Percentiles rank a stretch among this genome's conserved stretches.
Evolutionary conservation across 2,888 invertebrate species (phyloP).

Genomic region (Scaeva pyrastri): DNA sequence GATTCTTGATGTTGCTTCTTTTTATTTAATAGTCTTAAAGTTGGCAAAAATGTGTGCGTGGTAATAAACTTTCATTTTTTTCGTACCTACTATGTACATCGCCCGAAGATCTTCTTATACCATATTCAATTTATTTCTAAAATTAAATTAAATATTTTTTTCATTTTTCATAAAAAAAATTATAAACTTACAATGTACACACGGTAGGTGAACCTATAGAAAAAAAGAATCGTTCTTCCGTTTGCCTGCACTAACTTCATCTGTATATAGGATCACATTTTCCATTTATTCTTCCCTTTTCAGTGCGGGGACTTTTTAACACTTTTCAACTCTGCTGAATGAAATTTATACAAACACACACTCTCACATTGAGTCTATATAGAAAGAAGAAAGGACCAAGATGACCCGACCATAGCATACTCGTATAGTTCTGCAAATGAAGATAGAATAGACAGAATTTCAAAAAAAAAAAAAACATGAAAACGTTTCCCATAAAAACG

Average conservation of each 20-base stretch:
- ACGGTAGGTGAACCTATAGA: not conserved
- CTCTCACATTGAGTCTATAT: not conserved
- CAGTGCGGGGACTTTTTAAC: slow-evolving; percentile 24
- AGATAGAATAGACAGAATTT: slow-evolving; percentile 5
- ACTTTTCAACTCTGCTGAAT: slow-evolving; percentile 14
- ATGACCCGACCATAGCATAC: slow-evolving; percentile 59
- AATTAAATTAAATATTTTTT: slow-evolving; percentile 66
- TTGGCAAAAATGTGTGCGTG: slow-evolving; percentile 34
- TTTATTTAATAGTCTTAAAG: slow-evolving; percentile 45
- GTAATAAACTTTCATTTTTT: slow-evolving; percentile 53
- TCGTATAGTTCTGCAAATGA: slow-evolving; percentile 47
- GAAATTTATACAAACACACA: not conserved
- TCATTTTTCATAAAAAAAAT: not conserved
- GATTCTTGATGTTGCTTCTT: not conserved
- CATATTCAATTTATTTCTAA: slow-evolving; percentile 67
- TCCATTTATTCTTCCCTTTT: not conserved
- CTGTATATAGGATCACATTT: too few species aligned
- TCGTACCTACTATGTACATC: too few species aligned
- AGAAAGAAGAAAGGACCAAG: slow-evolving; percentile 13
- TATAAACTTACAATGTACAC: not conserved
- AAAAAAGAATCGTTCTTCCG: not conserved
- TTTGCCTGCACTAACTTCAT: not conserved
- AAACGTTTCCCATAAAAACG: slow-evolving; percentile 40
- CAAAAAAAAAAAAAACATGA: slow-evolving; percentile 9
- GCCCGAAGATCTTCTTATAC: slow-evolving; percentile 10